Percentiles rank a stretch among this genome's conserved stretches.
Conservation (phyloP, 2,113 vertebrate species). For the Progne subis region DNA sequence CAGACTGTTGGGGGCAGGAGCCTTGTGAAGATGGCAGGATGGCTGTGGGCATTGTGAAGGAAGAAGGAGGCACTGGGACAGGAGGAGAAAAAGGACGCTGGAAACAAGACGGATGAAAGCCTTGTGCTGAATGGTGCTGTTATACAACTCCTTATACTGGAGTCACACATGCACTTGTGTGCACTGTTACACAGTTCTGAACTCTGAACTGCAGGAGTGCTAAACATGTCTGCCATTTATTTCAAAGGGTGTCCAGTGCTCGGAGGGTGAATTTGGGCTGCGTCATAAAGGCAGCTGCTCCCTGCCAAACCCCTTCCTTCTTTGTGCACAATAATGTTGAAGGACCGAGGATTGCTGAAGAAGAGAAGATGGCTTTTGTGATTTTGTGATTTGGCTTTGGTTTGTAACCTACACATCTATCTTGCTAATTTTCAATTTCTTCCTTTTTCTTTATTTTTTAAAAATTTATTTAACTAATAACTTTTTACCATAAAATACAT, state of each 20-base stretch:
- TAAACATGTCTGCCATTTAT: background rate
- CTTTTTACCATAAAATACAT: background rate
- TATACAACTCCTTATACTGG: background rate
- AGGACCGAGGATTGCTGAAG: background rate
- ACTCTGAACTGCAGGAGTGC: background rate
- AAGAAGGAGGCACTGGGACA: background rate
- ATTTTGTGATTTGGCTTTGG: background rate
- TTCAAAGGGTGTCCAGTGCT: background rate
- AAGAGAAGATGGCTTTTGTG: background rate
- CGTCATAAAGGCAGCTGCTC: background rate
- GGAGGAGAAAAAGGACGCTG: background rate
- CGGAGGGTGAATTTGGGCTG: background rate
- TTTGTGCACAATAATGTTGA: background rate
- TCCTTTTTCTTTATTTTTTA: background rate
- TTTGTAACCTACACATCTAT: background rate
- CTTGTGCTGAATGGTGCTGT: rapidly evolving
- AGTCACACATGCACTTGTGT: rapidly evolving
- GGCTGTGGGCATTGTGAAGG: rapidly evolving
- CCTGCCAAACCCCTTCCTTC: background rate
- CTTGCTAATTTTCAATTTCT: background rate
- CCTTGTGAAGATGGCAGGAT: background rate
- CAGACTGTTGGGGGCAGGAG: rapidly evolving
- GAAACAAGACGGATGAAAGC: background rate
- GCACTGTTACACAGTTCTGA: background rate
- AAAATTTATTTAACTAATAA: background rate